Evolutionary conservation across 2,113 vertebrate species (phyloP).

Genomic region (Acrocephalus arundinaceus): DNA sequence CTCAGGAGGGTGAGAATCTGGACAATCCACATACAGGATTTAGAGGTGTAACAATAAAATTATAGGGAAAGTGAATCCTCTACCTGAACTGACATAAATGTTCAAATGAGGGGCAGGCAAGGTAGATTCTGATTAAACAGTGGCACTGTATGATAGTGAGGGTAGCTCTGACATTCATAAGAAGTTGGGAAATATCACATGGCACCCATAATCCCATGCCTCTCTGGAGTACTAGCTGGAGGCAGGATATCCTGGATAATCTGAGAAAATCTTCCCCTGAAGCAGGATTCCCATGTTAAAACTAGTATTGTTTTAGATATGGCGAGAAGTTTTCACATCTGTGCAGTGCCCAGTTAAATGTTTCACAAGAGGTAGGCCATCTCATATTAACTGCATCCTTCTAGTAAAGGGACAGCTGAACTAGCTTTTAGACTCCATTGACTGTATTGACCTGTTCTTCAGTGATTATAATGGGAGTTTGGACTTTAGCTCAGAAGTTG

Average conservation of each 20-base stretch:
- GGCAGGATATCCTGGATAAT: background rate
- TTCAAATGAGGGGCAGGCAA: background rate
- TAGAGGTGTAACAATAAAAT: background rate
- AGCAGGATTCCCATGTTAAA: background rate
- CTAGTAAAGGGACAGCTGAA: background rate
- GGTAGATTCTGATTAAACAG: background rate
- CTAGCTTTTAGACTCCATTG: background rate
- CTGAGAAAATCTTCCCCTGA: background rate
- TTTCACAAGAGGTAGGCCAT: background rate
- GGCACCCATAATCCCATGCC: background rate
- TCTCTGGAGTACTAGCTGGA: background rate
- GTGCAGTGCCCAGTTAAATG: background rate
- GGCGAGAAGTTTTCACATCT: fast-evolving
- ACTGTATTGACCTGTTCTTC: background rate
- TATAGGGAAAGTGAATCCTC: background rate
- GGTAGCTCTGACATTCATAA: background rate
- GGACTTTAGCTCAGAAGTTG: background rate
- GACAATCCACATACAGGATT: background rate
- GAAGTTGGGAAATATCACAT: background rate
- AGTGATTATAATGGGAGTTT: background rate
- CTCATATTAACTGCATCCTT: background rate
- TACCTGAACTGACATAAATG: background rate
- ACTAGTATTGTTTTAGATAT: background rate
- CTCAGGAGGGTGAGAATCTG: background rate
- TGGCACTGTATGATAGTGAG: background rate